Base-by-base conservation (phyloP, 2,113 vertebrate species). In the Lamprotornis superbus region DNA sequence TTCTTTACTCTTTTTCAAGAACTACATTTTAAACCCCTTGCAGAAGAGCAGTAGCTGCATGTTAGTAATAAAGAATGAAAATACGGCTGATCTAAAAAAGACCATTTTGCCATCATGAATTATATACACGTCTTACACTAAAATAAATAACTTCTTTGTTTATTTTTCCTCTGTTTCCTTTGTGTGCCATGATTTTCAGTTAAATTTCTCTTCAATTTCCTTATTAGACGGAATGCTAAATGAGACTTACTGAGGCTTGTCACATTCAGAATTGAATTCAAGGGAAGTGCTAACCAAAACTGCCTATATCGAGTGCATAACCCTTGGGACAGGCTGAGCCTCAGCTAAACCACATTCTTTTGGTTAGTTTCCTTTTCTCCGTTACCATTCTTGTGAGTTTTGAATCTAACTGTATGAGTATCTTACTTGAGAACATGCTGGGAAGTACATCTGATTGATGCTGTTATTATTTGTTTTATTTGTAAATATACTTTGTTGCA, bases 301-400 rank as follows among this genome's bases (percentile, higher is more conserved):
- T 93, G 47, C 73, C 49, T 55, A 24, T 78, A 89, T 87, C 56
- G 61, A 87, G 35, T 84, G 39, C 52, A 64, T 67, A 89, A 63
- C 22, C 73, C 37, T 78, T 50, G 52, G 83, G 56, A 92, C 63
- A 93, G 64, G 55, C 83, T 93, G 87, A 95, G 77, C 61, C 91
- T 95, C 65, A 91, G 74, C 89, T 89, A 92, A 81, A 79, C 77
- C 3, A 2, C 87, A 92, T 59, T 86, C 60, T 91, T 95, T 94
- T 93, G 83, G 83, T 95, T 95, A 95, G 77, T 94, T 95, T 92
- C 61, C 11, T 91, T 87, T 93, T 89, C 71, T 95, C 87, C 25
- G 0, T 91, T 89, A 71, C 44, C 68, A 22, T 89, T 17, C 25
- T 68, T 64, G 44, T 57, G 49, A 84, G n/a, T 91, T 94, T 75